phyloP scores from a whole-genome alignment of 2,113 vertebrate genomes.

The Hippocampus mohnikei region DNA sequence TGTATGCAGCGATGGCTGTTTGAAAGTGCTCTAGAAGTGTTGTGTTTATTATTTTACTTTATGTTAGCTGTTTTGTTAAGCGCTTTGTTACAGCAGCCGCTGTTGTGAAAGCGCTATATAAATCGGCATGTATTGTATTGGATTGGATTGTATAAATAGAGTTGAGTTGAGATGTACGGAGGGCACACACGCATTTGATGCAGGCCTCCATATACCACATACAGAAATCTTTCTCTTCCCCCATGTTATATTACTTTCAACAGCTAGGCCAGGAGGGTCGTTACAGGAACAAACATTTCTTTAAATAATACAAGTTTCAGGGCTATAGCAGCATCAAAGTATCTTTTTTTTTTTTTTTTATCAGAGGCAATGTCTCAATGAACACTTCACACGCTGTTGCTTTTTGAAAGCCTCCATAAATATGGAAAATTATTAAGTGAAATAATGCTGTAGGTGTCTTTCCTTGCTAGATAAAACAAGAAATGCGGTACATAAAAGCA shows the following conservation, averaged over 20 bases:
- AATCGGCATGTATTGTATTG: too few species aligned
- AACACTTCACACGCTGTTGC: not conserved
- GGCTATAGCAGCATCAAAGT: not conserved
- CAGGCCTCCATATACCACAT: not conserved
- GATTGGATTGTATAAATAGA: too few species aligned
- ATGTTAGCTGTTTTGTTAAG: too few species aligned
- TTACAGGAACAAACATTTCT: not conserved
- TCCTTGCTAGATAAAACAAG: conserved; percentile 20
- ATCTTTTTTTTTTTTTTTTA: not conserved
- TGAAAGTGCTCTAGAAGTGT: too few species aligned
- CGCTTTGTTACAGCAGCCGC: too few species aligned
- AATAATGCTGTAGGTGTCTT: not conserved
- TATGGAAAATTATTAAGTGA: not conserved
- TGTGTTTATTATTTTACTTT: too few species aligned
- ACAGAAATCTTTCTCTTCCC: not conserved
- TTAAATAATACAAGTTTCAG: not conserved
- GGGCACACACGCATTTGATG: not conserved
- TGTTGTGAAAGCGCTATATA: too few species aligned
- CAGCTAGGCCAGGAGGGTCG: not conserved
- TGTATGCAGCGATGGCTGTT: too few species aligned
- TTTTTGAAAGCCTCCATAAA: not conserved
- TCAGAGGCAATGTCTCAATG: not conserved
- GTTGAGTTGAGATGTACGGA: not conserved
- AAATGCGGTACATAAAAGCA: not conserved
- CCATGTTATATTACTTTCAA: not conserved